phyloP scores from a whole-genome alignment of 2,113 vertebrate species.

The Cyprinus carpio region DNA sequence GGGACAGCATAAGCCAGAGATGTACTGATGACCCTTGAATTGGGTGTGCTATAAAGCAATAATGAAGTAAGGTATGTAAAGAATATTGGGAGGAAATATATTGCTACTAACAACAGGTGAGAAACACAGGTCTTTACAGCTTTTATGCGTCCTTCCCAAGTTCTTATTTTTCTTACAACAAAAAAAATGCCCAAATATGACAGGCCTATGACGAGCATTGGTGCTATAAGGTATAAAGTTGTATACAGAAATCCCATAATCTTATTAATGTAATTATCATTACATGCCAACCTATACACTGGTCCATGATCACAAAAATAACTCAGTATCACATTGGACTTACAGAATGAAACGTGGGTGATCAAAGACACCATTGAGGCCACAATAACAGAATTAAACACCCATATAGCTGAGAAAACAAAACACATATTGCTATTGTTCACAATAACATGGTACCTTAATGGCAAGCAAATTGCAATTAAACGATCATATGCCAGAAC shows the following conservation, averaged over 20 bases:
- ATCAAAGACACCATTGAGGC: conserved; percentile 52
- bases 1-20: conserved; percentile 49
- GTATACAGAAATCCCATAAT: conserved; percentile 35
- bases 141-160: conserved; percentile 50
- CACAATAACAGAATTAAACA: conserved; percentile 26
- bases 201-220: conserved; percentile 49
- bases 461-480: conserved; percentile 70
- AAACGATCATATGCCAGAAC: conserved; percentile 70
- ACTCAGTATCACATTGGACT: conserved; percentile 50
- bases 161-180: conserved; percentile 51
- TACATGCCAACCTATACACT: conserved; percentile 56
- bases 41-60: conserved; percentile 24
- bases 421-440: conserved; percentile 63
- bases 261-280: conserved; percentile 44
- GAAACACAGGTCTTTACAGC: conserved; percentile 54
- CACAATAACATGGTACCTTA: conserved; percentile 59
- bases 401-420: conserved; percentile 60
- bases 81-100: conserved; percentile 45
- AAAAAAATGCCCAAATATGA: conserved; percentile 40
- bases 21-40: conserved; percentile 51
- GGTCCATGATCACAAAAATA: conserved; percentile 61
- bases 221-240: conserved; percentile 40
- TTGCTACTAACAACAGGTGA: conserved; percentile 46
- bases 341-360: conserved; percentile 66
- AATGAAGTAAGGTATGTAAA: conserved; percentile 5